Conservation (phyloP, 2,888 invertebrate genomes). For the Philopedon plagiatum region DNA sequence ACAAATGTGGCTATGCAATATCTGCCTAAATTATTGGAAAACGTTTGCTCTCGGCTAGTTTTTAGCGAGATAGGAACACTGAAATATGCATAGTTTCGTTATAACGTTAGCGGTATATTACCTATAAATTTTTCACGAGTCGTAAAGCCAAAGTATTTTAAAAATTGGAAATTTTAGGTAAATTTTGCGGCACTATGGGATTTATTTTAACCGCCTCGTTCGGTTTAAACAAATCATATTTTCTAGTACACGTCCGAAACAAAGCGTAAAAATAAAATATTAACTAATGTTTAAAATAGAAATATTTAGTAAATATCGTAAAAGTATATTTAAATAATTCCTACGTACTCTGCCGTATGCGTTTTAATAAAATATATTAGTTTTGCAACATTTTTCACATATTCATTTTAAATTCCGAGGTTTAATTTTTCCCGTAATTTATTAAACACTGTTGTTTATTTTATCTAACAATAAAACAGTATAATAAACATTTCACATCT, state of each 20-base stretch:
- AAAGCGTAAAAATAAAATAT: neutral
- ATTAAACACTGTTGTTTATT: no score
- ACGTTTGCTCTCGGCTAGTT: slow-evolving; percentile 26
- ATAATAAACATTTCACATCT: no score
- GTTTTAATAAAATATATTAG: neutral
- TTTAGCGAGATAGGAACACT: slow-evolving; percentile 23
- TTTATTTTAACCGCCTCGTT: neutral
- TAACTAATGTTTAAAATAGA: neutral
- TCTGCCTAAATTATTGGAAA: slow-evolving; percentile 38
- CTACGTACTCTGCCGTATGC: neutral
- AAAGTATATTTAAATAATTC: slow-evolving; percentile 3
- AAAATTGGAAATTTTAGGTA: neutral
- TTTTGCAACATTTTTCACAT: neutral
- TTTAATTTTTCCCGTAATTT: no score
- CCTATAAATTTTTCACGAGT: slow-evolving; percentile 14
- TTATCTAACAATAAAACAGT: no score
- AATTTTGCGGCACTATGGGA: neutral
- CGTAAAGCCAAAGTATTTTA: neutral
- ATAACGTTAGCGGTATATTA: slow-evolving; percentile 11
- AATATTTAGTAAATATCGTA: neutral
- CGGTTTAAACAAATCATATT: neutral
- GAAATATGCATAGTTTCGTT: slow-evolving; percentile 33
- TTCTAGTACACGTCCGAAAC: neutral
- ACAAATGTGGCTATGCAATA: slow-evolving; percentile 20
- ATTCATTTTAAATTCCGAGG: no score